Base-by-base conservation (phyloP, 23 tunicate genomes). In the Halocynthia roretzi region DNA sequence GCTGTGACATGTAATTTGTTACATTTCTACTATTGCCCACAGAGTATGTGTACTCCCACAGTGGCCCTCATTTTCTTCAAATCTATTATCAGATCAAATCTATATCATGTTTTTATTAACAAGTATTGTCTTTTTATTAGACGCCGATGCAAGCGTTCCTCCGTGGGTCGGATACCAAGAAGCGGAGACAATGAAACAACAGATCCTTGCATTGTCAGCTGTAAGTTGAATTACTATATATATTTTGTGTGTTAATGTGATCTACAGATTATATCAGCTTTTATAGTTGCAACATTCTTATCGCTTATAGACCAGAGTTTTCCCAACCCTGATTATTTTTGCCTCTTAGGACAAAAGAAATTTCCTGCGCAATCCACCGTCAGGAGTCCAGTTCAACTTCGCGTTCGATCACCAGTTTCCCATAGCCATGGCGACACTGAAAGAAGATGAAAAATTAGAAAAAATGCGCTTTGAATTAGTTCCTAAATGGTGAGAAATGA, bases 321-420 rank as follows among this genome's bases (percentile, higher is more conserved):
- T n/a, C n/a, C 44, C 44, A 31, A 31, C 4, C 44, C 44, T 31
- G 44, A 31, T 31, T 31, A 31, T 31, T 31, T 31, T 31, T 31
- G 44, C 44, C 44, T 31, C 44, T 7, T 56, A 96, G 96, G 99
- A 96, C 67, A 77, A 89, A 22, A 66, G 99, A 62, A 96, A 96
- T 64, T 96, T 96, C 61, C 78, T 96, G n/a, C 88, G 99, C 18
- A 91, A 90, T 73, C 99, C 99, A 9, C 99, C 99, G 18, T 75
- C 99, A 58, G 99, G 99, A 21, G 96, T 91, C 61, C 96, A 89
- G 74, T 96, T 96, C 54, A 75, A 96, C 67, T 96, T 96, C 72
- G 99, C 90, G 20, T 86, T 84, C 56, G 87, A 96, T 68, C 92
- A 86, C 17, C 79, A 76, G 77, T 87, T 81, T 57, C 99, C 99